phyloP scores from a whole-genome alignment of 2,113 vertebrate species.

The Rhizomys pruinosus region DNA sequence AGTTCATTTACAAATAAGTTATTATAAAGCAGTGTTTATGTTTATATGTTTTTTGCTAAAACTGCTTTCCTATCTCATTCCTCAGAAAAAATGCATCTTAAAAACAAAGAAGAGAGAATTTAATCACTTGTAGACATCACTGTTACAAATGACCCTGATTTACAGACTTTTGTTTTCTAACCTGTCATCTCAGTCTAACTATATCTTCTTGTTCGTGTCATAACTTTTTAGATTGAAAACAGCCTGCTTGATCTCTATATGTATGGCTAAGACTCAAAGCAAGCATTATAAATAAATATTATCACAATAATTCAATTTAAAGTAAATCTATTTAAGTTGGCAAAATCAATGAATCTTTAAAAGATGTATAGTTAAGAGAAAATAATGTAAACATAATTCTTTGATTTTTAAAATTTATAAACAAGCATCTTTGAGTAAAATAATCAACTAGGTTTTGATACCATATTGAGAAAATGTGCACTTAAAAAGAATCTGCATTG shows the following conservation, averaged over 20 bases:
- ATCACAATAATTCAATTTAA: conserved; percentile 8
- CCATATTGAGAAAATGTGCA: background rate
- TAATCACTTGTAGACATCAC: background rate
- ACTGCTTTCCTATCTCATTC: background rate
- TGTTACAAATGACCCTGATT: background rate
- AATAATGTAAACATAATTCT: background rate
- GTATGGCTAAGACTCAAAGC: background rate
- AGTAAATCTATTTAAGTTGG: background rate
- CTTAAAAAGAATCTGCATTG: background rate
- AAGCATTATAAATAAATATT: background rate
- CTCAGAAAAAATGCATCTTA: background rate
- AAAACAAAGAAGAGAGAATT: background rate
- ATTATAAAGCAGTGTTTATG: background rate
- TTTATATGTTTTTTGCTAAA: background rate
- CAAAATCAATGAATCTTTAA: background rate
- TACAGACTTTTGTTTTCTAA: background rate
- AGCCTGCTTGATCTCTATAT: background rate
- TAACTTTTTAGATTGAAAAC: conserved; percentile 22
- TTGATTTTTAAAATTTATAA: background rate
- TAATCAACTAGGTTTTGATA: background rate
- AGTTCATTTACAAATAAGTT: background rate
- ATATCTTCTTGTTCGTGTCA: background rate
- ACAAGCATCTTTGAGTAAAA: background rate
- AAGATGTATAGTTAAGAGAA: background rate
- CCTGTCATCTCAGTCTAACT: background rate